A percentile compares a stretch with the other conserved stretches of the same genome.
These are phyloP conservation scores for Cecidostiba fungosa DNA, from an alignment of 2,888 invertebrate genomes.

Conservation along the genomic window DNA sequence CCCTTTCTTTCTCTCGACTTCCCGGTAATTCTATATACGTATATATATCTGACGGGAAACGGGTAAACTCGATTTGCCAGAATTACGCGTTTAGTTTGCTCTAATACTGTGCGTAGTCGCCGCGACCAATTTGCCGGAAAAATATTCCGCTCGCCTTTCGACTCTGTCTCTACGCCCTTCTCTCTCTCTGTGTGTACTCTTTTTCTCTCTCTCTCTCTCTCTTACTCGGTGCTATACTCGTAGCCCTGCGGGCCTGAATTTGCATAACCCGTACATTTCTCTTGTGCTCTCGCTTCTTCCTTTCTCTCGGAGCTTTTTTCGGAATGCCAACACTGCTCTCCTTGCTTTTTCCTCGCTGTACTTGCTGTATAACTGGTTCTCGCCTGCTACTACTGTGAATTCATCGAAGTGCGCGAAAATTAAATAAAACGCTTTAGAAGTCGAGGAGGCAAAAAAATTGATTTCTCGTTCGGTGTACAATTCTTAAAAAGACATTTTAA, in stretches of 20 bases:
- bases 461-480: neutral
- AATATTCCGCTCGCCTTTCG: conserved; percentile 58
- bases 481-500: no score
- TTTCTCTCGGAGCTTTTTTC: neutral
- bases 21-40: neutral
- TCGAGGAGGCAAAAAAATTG: neutral
- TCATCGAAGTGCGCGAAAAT: neutral
- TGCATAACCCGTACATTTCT: conserved; percentile 56
- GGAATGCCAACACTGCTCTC: conserved; percentile 4
- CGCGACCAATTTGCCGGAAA: conserved; percentile 59
- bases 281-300: neutral
- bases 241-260: conserved; percentile 42
- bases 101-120: conserved; percentile 51
- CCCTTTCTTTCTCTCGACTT: neutral
- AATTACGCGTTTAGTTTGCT: conserved; percentile 59
- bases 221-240: conserved; percentile 2
- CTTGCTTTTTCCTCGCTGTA: neutral
- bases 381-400: neutral
- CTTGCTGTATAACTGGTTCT: neutral
- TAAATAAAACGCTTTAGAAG: neutral
- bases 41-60: neutral
- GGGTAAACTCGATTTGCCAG: conserved; percentile 51
- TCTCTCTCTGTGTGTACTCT: conserved; percentile 13
- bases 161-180: conserved; percentile 1
- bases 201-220: neutral